A percentile compares a stretch with the other conserved stretches of the same genome.
Conservation (phyloP, 1,140 invertebrate genomes). For the Drosophila orena region DNA sequence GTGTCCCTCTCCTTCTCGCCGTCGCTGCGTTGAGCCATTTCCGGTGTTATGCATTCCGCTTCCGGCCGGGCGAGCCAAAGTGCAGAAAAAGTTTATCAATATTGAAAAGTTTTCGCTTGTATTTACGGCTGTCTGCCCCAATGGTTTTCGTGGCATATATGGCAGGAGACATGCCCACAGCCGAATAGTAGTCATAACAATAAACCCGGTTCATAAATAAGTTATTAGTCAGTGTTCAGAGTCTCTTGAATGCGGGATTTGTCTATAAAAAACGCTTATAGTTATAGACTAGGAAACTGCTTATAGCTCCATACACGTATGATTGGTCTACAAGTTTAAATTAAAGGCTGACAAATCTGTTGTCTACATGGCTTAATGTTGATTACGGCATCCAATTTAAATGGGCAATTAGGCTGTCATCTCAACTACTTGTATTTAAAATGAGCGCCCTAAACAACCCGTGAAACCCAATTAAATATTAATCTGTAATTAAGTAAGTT, state of each 20-base stretch:
- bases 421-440: neutral
- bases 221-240: slow-evolving; percentile 70
- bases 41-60: slow-evolving; percentile 74
- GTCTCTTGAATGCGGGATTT: slow-evolving; percentile 1
- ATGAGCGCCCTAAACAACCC: neutral
- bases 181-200: slow-evolving; percentile 63
- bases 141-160: slow-evolving; percentile 8
- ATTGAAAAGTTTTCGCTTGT: slow-evolving; percentile 73
- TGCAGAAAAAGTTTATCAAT: slow-evolving; percentile 77
- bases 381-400: too few relatives aligned
- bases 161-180: slow-evolving; percentile 8
- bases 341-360: too few relatives aligned
- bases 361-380: too few relatives aligned
- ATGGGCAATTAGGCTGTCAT: neutral
- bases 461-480: neutral
- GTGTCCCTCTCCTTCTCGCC: too few relatives aligned
- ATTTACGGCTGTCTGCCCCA: slow-evolving; percentile 55
- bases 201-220: slow-evolving; percentile 75
- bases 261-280: neutral
- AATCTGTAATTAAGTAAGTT: neutral
- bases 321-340: too few relatives aligned
- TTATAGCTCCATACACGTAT: too few relatives aligned
- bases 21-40: slow-evolving; percentile 60
- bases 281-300: too few relatives aligned
- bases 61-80: slow-evolving; percentile 51